Percentiles rank a stretch among this genome's conserved stretches.
Conservation (phyloP, 2,888 invertebrate genomes). For the Callosobruchus maculatus region DNA sequence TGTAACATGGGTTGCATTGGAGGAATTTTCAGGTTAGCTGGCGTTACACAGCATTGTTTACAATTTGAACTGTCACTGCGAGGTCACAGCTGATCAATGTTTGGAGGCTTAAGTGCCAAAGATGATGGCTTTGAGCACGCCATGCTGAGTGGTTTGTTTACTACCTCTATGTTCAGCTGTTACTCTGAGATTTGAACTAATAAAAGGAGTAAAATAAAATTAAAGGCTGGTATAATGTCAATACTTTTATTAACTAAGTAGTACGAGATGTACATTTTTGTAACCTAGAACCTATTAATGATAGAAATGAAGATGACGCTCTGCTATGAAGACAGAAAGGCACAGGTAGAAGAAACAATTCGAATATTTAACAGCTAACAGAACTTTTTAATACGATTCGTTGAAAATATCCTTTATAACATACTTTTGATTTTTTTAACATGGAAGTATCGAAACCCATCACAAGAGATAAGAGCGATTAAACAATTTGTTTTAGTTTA, state of each 20-base stretch:
- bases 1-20: no score
- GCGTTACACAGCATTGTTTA: no score
- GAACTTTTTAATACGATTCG: constrained; percentile 17
- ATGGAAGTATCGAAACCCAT: not conserved
- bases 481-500: not conserved
- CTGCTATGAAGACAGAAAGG: constrained; percentile 46
- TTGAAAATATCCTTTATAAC: constrained; percentile 7
- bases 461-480: not conserved
- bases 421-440: not conserved
- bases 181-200: no score
- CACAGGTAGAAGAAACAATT: constrained; percentile 46
- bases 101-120: no score
- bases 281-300: constrained; percentile 28
- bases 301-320: constrained; percentile 40
- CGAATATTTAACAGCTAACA: constrained; percentile 11
- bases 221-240: not conserved
- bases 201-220: not conserved
- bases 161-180: no score
- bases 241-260: constrained; percentile 19
- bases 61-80: no score
- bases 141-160: no score
- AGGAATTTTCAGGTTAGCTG: no score
- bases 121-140: no score
- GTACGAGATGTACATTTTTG: constrained; percentile 24
- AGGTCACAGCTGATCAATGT: no score